phyloP scores from a whole-genome alignment of 2,113 vertebrate genomes.

The Ammodytes marinus region DNA sequence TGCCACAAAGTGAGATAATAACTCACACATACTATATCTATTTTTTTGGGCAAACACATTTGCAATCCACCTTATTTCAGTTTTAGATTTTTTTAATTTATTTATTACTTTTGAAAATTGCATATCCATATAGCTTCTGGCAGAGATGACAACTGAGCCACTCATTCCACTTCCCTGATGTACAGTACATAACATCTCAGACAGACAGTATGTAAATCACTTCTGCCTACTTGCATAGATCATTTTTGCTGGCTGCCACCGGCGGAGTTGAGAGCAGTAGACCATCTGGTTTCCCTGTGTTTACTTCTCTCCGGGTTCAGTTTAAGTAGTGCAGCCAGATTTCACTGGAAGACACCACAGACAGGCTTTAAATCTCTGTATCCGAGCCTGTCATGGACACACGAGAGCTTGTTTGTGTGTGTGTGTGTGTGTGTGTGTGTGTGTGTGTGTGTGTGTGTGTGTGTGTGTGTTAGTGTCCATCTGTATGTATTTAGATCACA shows the following conservation, averaged over 20 bases:
- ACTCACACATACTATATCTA: background rate
- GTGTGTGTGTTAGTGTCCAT: slow-evolving; percentile 21
- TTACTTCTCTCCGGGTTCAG: slow-evolving; percentile 65
- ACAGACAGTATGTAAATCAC: slow-evolving; percentile 33
- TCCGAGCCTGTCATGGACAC: slow-evolving; percentile 43
- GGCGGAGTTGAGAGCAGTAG: slow-evolving; percentile 49
- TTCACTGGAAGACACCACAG: slow-evolving; percentile 58
- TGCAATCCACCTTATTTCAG: background rate
- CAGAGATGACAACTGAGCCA: background rate
- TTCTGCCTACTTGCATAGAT: slow-evolving; percentile 47
- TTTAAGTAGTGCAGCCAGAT: slow-evolving; percentile 61
- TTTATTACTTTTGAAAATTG: slow-evolving; percentile 12
- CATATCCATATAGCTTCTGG: slow-evolving; percentile 9
- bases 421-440: background rate
- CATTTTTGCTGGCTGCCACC: slow-evolving; percentile 47
- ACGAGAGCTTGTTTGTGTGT: slow-evolving; percentile 12
- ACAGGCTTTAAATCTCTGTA: slow-evolving; percentile 57
- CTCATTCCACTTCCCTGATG: slow-evolving; percentile 4
- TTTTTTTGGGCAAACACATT: background rate
- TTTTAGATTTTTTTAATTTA: background rate
- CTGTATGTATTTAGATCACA: slow-evolving; percentile 46
- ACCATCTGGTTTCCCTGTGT: slow-evolving; percentile 76
- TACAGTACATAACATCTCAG: slow-evolving; percentile 3
- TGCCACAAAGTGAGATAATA: slow-evolving; percentile 26
- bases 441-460: slow-evolving; percentile 10